Evolutionary conservation across 2,888 invertebrate species (phyloP).

Genomic region (Alloscopus bannaensis): DNA sequence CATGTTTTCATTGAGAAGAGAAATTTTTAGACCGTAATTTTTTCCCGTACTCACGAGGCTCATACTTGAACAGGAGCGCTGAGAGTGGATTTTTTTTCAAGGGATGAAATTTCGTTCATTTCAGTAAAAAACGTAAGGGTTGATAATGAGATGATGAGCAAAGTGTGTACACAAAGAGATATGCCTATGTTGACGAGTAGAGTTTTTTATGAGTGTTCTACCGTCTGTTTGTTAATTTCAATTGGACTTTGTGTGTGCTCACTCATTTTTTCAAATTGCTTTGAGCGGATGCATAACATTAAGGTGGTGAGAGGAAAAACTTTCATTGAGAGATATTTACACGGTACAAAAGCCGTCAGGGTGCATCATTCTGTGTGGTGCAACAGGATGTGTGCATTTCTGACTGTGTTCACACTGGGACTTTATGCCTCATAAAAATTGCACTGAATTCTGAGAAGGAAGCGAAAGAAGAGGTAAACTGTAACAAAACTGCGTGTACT

Average conservation of each 20-base stretch:
- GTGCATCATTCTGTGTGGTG: slow-evolving; percentile 1
- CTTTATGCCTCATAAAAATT: not conserved
- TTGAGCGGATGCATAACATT: slow-evolving; percentile 28
- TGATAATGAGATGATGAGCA: too few relatives aligned
- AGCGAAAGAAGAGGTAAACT: not conserved
- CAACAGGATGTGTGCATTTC: slow-evolving; percentile 13
- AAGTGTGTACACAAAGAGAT: too few relatives aligned
- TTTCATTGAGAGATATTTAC: slow-evolving; percentile 45
- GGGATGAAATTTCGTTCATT: slow-evolving; percentile 37
- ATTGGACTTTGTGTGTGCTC: not conserved
- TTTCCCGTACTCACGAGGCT: too few relatives aligned
- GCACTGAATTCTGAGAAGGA: not conserved
- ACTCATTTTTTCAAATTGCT: not conserved
- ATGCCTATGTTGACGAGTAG: too few relatives aligned
- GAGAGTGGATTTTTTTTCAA: too few relatives aligned
- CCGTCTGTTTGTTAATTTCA: not conserved
- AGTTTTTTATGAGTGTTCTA: slow-evolving; percentile 46
- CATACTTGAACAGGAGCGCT: too few relatives aligned
- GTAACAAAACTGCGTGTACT: not conserved
- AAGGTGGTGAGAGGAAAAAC: slow-evolving; percentile 29
- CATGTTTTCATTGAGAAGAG: slow-evolving; percentile 16
- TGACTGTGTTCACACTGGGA: slow-evolving; percentile 26
- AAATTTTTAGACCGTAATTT: slow-evolving; percentile 53
- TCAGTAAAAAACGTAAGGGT: slow-evolving; percentile 33
- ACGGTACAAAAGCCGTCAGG: slow-evolving; percentile 23